These are phyloP conservation scores for Gerris lacustris DNA, from an alignment of 2,888 invertebrate genomes.

Conservation along the genomic window DNA sequence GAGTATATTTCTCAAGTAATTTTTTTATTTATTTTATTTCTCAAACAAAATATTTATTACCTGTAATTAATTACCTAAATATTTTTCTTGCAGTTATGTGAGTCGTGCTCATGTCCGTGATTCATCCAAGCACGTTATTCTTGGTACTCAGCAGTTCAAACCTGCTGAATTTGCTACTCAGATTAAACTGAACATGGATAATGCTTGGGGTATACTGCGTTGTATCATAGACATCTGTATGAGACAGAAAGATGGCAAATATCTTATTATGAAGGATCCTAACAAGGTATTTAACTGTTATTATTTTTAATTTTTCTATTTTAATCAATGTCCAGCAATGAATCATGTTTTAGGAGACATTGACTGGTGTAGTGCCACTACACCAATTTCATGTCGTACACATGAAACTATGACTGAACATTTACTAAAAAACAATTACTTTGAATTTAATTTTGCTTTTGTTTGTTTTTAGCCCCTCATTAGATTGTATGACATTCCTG, in stretches of 20 bases:
- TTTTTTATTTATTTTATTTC: too few relatives aligned
- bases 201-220: constrained; percentile 95
- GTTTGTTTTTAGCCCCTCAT: constrained; percentile 59
- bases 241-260: constrained; percentile 93
- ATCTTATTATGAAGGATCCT: constrained; percentile 96
- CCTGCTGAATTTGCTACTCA: constrained; percentile 97
- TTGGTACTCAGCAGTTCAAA: constrained; percentile 95
- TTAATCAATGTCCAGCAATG: not conserved
- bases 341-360: too few relatives aligned
- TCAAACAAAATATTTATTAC: too few relatives aligned
- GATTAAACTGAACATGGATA: constrained; percentile 98
- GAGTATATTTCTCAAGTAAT: too few relatives aligned
- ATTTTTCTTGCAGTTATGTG: constrained; percentile 55
- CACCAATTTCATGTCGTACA: too few relatives aligned
- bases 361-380: too few relatives aligned
- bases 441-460: constrained; percentile 13
- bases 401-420: not conserved
- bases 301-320: not conserved
- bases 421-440: too few relatives aligned
- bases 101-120: constrained; percentile 86
- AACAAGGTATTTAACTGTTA: constrained; percentile 56
- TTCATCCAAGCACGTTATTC: constrained; percentile 88
- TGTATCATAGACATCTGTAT: constrained; percentile 95
- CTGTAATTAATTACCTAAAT: too few relatives aligned
- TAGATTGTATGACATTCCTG: constrained; percentile 93